These are phyloP conservation scores for Danio jaintianensis DNA, from an alignment of 2,797 vertebrate genomes.

Conservation along the genomic window DNA sequence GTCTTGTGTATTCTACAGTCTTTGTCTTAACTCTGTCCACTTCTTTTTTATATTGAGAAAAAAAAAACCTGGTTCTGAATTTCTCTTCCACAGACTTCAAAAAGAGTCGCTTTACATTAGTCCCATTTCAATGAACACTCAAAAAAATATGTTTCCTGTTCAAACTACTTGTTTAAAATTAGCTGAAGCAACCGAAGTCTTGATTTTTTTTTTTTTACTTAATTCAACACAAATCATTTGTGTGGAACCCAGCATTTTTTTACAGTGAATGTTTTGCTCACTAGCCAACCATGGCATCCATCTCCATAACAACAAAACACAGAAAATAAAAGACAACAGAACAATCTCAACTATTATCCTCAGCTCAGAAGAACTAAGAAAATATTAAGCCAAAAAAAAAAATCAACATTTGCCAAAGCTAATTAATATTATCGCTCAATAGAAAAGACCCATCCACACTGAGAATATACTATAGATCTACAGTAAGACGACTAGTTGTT, in stretches of 20 bases:
- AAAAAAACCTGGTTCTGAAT: slow-evolving; percentile 56
- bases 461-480: not conserved
- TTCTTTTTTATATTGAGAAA: slow-evolving; percentile 30
- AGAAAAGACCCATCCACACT: not conserved
- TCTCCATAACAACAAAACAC: slow-evolving; percentile 31
- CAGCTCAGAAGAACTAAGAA: not conserved
- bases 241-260: no score
- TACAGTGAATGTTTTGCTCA: slow-evolving; percentile 25
- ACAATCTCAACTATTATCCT: not conserved
- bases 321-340: not conserved
- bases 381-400: not conserved
- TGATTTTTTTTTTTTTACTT: no score
- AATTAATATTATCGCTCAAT: no score
- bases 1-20: no score
- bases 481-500: not conserved
- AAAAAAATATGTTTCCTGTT: no score
- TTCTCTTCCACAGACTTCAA: slow-evolving; percentile 49
- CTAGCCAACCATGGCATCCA: not conserved
- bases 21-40: no score
- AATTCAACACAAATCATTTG: no score
- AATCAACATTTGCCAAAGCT: not conserved
- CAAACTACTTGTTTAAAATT: no score
- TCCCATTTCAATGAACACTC: slow-evolving; percentile 47
- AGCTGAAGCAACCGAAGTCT: no score
- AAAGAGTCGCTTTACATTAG: slow-evolving; percentile 32